Evolutionary conservation across 1,140 invertebrate species (phyloP).

Genomic region (Nasonia longicornis): DNA sequence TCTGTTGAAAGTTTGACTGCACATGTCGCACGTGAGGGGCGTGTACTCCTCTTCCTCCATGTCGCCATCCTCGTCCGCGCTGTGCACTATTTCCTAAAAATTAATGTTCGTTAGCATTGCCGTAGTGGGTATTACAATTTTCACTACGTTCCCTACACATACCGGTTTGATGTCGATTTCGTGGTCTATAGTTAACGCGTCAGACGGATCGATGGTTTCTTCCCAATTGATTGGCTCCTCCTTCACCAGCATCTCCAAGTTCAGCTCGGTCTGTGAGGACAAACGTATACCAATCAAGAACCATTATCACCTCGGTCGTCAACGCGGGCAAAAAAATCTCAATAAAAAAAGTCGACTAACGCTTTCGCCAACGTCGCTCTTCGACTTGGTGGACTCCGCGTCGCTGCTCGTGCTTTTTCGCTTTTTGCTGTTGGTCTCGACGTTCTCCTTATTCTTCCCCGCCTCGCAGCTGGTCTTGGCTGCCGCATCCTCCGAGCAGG

Average conservation of each 20-base stretch:
- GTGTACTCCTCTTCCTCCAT: conserved; percentile 74
- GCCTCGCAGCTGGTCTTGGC: conserved; percentile 58
- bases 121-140: too few species aligned
- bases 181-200: conserved; percentile 67
- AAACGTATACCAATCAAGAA: background rate
- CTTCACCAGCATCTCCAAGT: conserved; percentile 72
- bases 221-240: conserved; percentile 79
- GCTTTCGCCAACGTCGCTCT: conserved; percentile 63
- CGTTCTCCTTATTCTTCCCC: conserved; percentile 63
- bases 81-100: conserved; percentile 67
- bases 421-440: conserved; percentile 61
- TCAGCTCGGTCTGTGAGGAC: conserved; percentile 61
- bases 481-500: conserved; percentile 52
- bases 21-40: conserved; percentile 84
- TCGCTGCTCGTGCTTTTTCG: conserved; percentile 59
- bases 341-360: conserved; percentile 50
- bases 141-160: conserved; percentile 36
- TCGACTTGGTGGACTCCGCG: conserved; percentile 62
- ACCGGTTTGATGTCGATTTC: conserved; percentile 71
- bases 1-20: conserved; percentile 84
- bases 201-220: conserved; percentile 69
- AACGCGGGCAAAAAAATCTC: background rate
- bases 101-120: background rate
- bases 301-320: background rate
- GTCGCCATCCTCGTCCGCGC: conserved; percentile 65